These are phyloP conservation scores for Coptodon bakossiorum DNA, from an alignment of 2,113 vertebrate species.

Conservation along the genomic window DNA sequence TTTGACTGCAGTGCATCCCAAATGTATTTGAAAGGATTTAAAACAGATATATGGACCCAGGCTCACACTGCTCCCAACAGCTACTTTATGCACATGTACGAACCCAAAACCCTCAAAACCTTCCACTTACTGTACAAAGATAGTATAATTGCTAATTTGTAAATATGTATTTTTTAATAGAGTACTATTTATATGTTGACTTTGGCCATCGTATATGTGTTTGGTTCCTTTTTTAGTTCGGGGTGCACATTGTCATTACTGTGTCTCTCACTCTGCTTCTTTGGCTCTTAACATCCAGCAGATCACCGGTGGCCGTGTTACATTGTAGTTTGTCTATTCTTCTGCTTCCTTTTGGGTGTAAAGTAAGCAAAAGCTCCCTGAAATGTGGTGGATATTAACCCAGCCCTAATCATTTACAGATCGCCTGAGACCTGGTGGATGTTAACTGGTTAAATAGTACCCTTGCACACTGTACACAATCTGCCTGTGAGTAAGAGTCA, in stretches of 20 bases:
- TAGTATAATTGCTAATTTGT: slow-evolving; percentile 14
- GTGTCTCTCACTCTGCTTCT: not conserved
- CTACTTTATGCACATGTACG: not conserved
- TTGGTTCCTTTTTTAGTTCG: not conserved
- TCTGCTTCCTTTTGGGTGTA: not conserved
- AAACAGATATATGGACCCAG: not conserved
- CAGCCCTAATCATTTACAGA: not conserved
- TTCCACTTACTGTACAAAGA: not conserved
- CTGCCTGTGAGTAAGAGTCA: not conserved
- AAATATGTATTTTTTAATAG: slow-evolving; percentile 47
- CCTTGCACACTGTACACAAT: not conserved
- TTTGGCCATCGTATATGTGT: not conserved
- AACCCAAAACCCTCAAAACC: not conserved
- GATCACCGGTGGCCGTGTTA: fast-evolving
- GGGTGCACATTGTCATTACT: not conserved
- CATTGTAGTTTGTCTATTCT: not conserved
- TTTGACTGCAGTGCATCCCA: not conserved
- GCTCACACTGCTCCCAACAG: not conserved
- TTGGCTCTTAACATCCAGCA: not conserved
- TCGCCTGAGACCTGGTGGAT: fast-evolving
- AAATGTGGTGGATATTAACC: not conserved
- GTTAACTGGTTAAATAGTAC: not conserved
- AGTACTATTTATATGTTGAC: slow-evolving; percentile 28
- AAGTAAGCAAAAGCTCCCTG: not conserved
- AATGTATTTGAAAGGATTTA: not conserved